Conservation (phyloP, 1,140 invertebrate species). For the Sweltsa coloradensis region DNA sequence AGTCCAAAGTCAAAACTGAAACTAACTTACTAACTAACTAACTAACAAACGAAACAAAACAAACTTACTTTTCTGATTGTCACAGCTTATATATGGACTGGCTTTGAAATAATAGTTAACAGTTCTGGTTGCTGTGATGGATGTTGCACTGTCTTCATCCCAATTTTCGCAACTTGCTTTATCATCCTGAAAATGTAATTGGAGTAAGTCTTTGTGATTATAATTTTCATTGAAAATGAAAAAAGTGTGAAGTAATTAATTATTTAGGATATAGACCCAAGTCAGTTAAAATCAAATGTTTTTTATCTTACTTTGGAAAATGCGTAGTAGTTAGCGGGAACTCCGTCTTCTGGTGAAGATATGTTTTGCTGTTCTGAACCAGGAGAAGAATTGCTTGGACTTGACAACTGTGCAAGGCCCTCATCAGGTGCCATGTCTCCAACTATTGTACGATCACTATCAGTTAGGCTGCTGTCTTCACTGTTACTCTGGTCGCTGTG, state of each 20-base stretch:
- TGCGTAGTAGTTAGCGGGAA: constrained; percentile 6
- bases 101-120: constrained; percentile 25
- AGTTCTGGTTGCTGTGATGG: not conserved
- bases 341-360: constrained; percentile 23
- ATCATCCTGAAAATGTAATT: too few relatives aligned
- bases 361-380: constrained; percentile 20
- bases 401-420: constrained; percentile 28
- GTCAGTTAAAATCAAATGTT: not conserved
- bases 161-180: too few relatives aligned
- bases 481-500: constrained; percentile 52
- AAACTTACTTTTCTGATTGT: constrained; percentile 24
- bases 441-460: constrained; percentile 55
- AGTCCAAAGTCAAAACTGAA: too few relatives aligned
- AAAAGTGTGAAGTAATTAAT: not conserved
- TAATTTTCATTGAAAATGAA: too few relatives aligned
- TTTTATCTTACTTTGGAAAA: constrained; percentile 3
- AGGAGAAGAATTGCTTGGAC: constrained; percentile 30
- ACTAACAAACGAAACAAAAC: constrained; percentile 12
- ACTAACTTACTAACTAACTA: not conserved
- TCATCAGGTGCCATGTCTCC: constrained; percentile 45
- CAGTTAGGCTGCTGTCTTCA: constrained; percentile 65
- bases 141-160: constrained; percentile 16
- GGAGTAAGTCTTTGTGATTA: too few relatives aligned
- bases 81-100: constrained; percentile 19
- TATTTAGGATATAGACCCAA: not conserved